phyloP scores from a whole-genome alignment of 2,113 vertebrate genomes.

The Otis tarda region DNA sequence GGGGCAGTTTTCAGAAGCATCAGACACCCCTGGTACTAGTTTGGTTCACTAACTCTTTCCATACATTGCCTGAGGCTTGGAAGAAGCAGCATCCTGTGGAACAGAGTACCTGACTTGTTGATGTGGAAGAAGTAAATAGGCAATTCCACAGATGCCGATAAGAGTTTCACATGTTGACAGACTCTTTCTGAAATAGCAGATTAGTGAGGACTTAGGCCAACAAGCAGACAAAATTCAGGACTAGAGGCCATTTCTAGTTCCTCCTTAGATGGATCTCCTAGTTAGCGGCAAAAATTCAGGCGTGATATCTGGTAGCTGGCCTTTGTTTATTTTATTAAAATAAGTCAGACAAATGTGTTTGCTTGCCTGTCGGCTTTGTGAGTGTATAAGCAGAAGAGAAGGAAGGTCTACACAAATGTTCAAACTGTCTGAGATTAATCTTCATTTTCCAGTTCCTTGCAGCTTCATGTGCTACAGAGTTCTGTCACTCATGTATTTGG shows the following conservation, averaged over 20 bases:
- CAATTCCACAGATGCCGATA: background rate
- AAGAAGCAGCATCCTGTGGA: background rate
- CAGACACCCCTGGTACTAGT: background rate
- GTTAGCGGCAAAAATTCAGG: background rate
- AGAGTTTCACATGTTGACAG: background rate
- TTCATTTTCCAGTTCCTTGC: background rate
- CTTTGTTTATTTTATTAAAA: background rate
- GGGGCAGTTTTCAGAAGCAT: background rate
- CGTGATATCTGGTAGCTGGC: background rate
- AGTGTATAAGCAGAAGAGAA: background rate
- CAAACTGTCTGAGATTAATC: background rate
- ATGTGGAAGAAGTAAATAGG: background rate
- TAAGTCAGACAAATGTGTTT: background rate
- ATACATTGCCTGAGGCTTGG: background rate
- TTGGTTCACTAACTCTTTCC: background rate
- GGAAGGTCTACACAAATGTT: background rate
- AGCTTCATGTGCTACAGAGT: background rate
- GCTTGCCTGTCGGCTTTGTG: background rate
- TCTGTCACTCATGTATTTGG: background rate
- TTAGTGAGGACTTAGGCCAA: background rate
- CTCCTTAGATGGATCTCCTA: background rate
- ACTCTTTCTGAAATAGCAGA: background rate
- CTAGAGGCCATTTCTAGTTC: background rate
- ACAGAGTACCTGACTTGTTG: background rate
- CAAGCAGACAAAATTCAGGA: background rate